Evolutionary conservation across 64 coral and sea anemone species (phyloP), one percentile per base, ranked within the genome.

Genomic region (Pachyseris speciosa): DNA sequence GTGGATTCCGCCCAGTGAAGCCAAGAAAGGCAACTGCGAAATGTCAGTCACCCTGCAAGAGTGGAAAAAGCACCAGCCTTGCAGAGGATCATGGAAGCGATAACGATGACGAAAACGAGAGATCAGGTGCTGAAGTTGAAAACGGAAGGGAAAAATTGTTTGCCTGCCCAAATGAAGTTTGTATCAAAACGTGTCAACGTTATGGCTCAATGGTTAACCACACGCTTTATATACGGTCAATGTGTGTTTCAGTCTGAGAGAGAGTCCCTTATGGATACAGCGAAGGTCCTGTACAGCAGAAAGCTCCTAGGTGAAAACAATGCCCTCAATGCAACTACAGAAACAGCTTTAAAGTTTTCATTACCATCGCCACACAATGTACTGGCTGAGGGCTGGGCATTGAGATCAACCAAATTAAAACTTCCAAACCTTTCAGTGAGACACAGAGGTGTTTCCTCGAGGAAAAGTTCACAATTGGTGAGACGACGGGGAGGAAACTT

Each of bases 381-480:
- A 26, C 73, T 67, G n/a, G 22, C 37, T 43, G 70, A 87, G 38
- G 94, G 94, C 45, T 96, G 89, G 94, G 84, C 94, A 5, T 48
- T 91, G 28, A 96, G 83, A 67, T 64, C 64, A 58, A 38, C 27
- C 17, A 83, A n/a, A n/a, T n/a, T n/a, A n/a, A 70, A 65, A 80
- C 67, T 66, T 3, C 73, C 37, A 33, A 31, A 59, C 66, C 66
- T 11, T 92, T 92, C 32, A 81, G 50, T 69, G 75, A 91, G 27
- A 70, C 30, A 44, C 74, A 80, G 42, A 91, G 36, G n/a, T n/a
- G n/a, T n/a, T n/a, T n/a, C n/a, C n/a, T n/a, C n/a, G n/a, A n/a
- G n/a, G n/a, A n/a, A n/a, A n/a, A n/a, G n/a, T n/a, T n/a, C n/a
- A n/a, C n/a, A n/a, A n/a, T n/a, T n/a, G n/a, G n/a, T n/a, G n/a